Conservation (phyloP, 2,797 vertebrate genomes). For the Fundulus diaphanus region DNA sequence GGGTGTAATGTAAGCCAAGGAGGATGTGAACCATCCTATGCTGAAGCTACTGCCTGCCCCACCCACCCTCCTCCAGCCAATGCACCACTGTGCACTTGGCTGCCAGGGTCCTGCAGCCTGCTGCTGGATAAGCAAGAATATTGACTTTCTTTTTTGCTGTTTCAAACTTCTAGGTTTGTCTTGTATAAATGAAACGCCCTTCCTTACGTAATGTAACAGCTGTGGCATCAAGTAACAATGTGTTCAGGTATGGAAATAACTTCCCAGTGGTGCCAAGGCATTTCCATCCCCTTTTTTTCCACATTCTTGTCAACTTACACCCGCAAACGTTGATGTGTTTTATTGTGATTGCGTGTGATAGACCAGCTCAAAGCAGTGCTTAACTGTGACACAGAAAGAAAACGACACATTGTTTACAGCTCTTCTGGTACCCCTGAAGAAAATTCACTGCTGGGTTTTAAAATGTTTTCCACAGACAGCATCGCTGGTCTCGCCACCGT, state of each 20-base stretch:
- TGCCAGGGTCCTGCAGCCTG: constrained; percentile 19
- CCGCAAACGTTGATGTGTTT: neutral
- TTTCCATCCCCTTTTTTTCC: neutral
- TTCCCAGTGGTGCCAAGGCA: neutral
- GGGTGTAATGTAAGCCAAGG: constrained; percentile 4
- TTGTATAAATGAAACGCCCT: constrained; percentile 26
- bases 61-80: constrained; percentile 58
- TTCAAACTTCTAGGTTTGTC: constrained; percentile 11
- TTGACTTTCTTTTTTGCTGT: constrained; percentile 29
- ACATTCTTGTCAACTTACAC: neutral
- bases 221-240: neutral
- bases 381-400: neutral
- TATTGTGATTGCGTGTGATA: neutral
- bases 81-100: constrained; percentile 33
- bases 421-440: neutral
- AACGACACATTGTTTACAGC: neutral
- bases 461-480: neutral
- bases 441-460: neutral
- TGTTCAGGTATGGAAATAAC: constrained; percentile 1
- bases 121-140: constrained; percentile 54
- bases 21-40: constrained; percentile 24
- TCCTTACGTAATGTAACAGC: neutral
- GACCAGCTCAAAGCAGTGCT: neutral
- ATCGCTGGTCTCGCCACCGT: too few species aligned
- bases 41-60: constrained; percentile 58